Evolutionary conservation across 2,888 invertebrate genomes (phyloP).

Genomic region (Dicycla oo): DNA sequence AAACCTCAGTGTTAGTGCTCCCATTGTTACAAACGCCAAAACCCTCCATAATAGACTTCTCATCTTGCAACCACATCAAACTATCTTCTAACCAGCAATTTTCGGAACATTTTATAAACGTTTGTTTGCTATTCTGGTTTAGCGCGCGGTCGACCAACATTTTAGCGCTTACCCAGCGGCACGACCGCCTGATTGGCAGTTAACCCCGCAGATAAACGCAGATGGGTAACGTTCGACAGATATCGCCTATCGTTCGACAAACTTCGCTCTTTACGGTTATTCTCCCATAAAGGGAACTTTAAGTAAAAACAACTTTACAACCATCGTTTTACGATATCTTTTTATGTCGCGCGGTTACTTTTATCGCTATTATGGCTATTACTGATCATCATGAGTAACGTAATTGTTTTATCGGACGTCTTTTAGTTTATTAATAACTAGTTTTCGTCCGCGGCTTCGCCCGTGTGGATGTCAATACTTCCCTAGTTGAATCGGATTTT

Average conservation of each 20-base stretch:
- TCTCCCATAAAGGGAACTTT: conserved; percentile 84
- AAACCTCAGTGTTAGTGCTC: neutral
- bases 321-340: conserved; percentile 81
- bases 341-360: conserved; percentile 81
- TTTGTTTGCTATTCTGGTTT: conserved; percentile 37
- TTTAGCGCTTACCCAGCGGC: conserved; percentile 56
- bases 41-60: neutral
- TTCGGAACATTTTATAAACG: conserved; percentile 31
- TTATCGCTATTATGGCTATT: conserved; percentile 72
- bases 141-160: conserved; percentile 53
- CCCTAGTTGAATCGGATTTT: too few relatives aligned
- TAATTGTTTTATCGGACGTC: conserved; percentile 75
- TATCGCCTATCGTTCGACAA: conserved; percentile 83
- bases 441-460: too few relatives aligned
- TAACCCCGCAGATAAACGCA: conserved; percentile 78
- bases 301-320: conserved; percentile 89
- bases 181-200: conserved; percentile 72
- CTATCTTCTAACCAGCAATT: conserved; percentile 12
- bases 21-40: neutral
- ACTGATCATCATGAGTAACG: conserved; percentile 72
- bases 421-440: conserved; percentile 68
- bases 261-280: conserved; percentile 87
- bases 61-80: conserved; percentile 8
- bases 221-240: conserved; percentile 76
- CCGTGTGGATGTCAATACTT: too few relatives aligned